Evolutionary conservation across 2,888 invertebrate species (phyloP).

Genomic region (Heliconius sara): DNA sequence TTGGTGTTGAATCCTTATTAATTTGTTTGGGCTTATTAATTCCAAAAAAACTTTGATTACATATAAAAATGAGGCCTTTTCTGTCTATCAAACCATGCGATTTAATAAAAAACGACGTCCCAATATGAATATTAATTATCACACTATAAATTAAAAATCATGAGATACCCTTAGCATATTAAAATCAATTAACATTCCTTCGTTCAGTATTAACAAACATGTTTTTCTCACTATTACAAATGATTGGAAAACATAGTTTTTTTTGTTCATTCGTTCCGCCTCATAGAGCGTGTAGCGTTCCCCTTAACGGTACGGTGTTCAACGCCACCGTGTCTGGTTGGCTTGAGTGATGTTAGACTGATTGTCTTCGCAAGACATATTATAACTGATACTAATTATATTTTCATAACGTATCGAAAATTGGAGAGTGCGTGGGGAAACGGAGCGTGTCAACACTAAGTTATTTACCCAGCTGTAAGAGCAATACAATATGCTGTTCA

Average conservation of each 20-base stretch:
- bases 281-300: constrained; percentile 10
- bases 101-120: neutral
- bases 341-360: neutral
- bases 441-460: too few species aligned
- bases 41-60: neutral
- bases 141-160: neutral
- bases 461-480: too few species aligned
- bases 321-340: constrained; percentile 19
- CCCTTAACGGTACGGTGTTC: constrained; percentile 17
- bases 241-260: constrained; percentile 8
- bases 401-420: too few species aligned
- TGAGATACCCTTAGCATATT: neutral
- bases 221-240: constrained; percentile 22
- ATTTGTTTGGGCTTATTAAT: neutral
- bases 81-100: neutral
- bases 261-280: constrained; percentile 16
- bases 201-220: neutral
- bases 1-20: too few species aligned
- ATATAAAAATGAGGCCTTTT: neutral
- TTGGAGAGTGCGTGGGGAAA: too few species aligned
- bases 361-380: neutral
- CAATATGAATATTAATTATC: neutral
- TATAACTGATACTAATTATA: neutral
- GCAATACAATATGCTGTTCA: too few species aligned
- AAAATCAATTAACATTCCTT: neutral